Base-by-base conservation (phyloP, 2,113 vertebrate genomes). In the Pandion haliaetus region DNA sequence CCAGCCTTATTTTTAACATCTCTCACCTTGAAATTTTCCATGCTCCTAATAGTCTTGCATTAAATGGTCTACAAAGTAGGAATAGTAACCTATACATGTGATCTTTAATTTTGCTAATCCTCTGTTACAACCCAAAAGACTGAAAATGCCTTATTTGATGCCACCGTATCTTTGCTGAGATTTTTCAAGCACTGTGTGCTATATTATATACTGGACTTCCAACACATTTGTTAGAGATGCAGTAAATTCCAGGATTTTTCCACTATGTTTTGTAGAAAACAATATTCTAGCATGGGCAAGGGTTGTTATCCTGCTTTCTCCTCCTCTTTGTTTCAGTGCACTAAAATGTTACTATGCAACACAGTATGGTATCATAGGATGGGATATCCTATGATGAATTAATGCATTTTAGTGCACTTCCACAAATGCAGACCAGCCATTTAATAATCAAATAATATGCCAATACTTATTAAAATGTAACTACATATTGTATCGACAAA, bases 401-500 rank as follows among this genome's bases (percentile, higher is more conserved):
- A 90, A 92, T 69, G 8, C 10, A 28, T 47, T 91, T 85, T 67
- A 69, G 61, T 70, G 17, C 78, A 71, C 70, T 96, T 96, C 86
- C 82, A 78, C 83, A 92, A 93, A 67, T 55, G 55, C 90, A 98
- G 88, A 95, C 47, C 67, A 94, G 65, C 44, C 81, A 94, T 83
- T 84, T 84, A 95, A 77, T 62, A 97, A 96, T 89, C 67, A 93
- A 97, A 93, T 73, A 88, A 86, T 66, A 82, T 86, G 40, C 50
- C 79, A 78, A 49, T 55, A 76, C 74, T 84, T 86, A 92, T 54
- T 83, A 91, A 88, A 95, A 80, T 32, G 80, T 63, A 95, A 45
- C 57, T 90, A 85, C 34, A 55, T 81, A 58, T 82, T 89, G 42
- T 74, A 90, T 78, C 91, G 79, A 94, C 91, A 92, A 93, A 90